phyloP scores from a whole-genome alignment of 2,888 invertebrate species.

The Odiellus spinosus region DNA sequence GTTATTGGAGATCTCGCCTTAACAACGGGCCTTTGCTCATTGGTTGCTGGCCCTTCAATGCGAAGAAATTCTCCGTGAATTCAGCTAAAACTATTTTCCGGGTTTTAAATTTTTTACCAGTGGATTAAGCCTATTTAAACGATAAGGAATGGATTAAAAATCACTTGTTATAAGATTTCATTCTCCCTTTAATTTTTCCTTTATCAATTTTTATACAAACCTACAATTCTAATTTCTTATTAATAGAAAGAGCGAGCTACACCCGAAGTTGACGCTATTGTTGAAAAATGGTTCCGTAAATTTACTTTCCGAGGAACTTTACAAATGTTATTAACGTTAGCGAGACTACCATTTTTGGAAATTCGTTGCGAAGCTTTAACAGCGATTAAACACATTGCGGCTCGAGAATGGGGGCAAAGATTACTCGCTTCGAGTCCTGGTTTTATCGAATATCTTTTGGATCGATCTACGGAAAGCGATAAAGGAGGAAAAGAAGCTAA shows the following conservation, averaged over 20 bases:
- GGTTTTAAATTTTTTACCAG: too few species aligned
- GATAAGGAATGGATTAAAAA: too few species aligned
- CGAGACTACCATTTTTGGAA: conserved; percentile 66
- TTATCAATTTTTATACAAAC: too few species aligned
- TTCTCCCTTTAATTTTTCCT: too few species aligned
- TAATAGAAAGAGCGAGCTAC: conserved; percentile 21
- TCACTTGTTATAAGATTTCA: too few species aligned
- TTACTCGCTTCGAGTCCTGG: conserved; percentile 48
- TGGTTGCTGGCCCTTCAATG: too few species aligned
- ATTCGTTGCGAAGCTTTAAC: conserved; percentile 50
- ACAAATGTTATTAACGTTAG: conserved; percentile 42
- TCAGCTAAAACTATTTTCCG: too few species aligned
- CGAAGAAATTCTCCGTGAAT: too few species aligned
- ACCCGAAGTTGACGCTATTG: conserved; percentile 23
- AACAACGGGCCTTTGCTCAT: too few species aligned
- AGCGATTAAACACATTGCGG: conserved; percentile 47
- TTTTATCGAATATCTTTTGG: conserved; percentile 58
- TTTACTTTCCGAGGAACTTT: conserved; percentile 31
- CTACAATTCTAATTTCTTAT: conserved; percentile 37
- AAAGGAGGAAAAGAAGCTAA: conserved; percentile 59
- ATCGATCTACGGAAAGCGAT: conserved; percentile 49
- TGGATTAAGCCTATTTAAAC: too few species aligned
- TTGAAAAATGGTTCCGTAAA: conserved; percentile 41
- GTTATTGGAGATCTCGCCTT: too few species aligned
- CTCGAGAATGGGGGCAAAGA: conserved; percentile 65